Conservation (phyloP, 2,113 vertebrate genomes). For the Rhombomys opimus region DNA sequence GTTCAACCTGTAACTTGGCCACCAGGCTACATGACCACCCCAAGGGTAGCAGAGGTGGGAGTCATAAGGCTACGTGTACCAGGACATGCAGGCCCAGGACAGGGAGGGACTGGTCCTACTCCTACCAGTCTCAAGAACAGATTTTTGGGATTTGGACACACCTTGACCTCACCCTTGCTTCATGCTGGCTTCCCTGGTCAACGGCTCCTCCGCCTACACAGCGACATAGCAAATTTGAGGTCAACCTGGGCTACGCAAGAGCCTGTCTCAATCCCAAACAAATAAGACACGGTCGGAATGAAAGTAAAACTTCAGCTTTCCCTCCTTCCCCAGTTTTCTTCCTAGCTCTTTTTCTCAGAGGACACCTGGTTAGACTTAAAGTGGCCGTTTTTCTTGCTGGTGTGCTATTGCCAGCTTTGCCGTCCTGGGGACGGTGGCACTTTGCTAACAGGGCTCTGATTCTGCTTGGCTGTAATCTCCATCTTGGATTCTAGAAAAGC, state of each 20-base stretch:
- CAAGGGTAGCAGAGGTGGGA: too few relatives aligned
- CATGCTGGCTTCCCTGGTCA: too few relatives aligned
- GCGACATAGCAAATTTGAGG: background rate
- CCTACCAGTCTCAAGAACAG: too few relatives aligned
- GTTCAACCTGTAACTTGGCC: too few relatives aligned
- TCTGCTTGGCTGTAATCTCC: constrained; percentile 24
- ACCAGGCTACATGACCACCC: too few relatives aligned
- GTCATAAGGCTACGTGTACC: too few relatives aligned
- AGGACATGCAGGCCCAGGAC: too few relatives aligned
- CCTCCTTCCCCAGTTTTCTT: background rate
- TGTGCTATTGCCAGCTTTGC: background rate
- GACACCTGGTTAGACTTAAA: background rate
- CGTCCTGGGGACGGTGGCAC: background rate
- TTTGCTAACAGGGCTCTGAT: background rate
- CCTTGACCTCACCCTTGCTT: too few relatives aligned
- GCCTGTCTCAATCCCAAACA: background rate
- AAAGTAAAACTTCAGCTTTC: background rate
- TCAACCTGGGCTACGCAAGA: background rate
- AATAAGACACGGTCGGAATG: background rate
- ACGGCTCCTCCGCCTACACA: too few relatives aligned
- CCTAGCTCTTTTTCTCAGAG: constrained; percentile 4
- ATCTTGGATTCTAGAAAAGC: constrained; percentile 29
- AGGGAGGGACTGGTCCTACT: too few relatives aligned
- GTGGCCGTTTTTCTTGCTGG: constrained; percentile 16
- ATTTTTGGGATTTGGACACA: too few relatives aligned